Evolutionary conservation across 2,113 vertebrate species (phyloP), one percentile per base, ranked within the genome.

Genomic region (Motacilla alba): DNA sequence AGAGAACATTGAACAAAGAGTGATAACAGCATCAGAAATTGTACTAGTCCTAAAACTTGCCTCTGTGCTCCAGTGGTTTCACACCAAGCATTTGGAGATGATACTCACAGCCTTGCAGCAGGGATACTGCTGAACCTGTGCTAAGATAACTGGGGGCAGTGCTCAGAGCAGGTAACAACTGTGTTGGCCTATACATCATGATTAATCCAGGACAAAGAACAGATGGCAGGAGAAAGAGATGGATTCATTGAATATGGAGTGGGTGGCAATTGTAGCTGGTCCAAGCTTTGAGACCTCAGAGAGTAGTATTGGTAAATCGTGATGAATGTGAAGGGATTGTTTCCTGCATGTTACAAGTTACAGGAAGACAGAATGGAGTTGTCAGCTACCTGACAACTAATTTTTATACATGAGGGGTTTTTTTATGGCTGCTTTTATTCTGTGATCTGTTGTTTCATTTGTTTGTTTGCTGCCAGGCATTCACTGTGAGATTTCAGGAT

Each of bases 151-250:
- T 52, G 86, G 92, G 95, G 91, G 83, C 81, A 79, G 92, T 33
- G n/a, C 94, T 96, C 86, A 86, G 94, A 97, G 95, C 95, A 94
- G 93, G 86, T 72, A 97, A 63, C 77, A 96, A 70, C 80, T 93
- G 80, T 67, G 88, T 78, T 76, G 93, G 49, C 83, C 84, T 78
- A 97, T 98, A 95, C 60, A 97, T 98, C 97, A 97, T 97, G 86
- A 87, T 98, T 98, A 98, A 95, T 75, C 70, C 88, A 73, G 96
- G 97, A 97, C 96, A 95, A 79, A 96, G 88, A 98, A 97, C 98
- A 98, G 98, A 98, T 97, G 98, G 97, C 89, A 75, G n/a, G 80
- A 80, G 89, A 88, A 94, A 86, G 92, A 96, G 92, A 97, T 84
- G 69, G 50, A 96, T 96, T 93, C 89, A 80, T 43, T 95, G 93